Evolutionary conservation across 30 jellyfish, hydroid and myxozoan genomes (phyloP), one percentile per base, ranked within the genome.

Genomic region (Hydractinia symbiolongicarpus): DNA sequence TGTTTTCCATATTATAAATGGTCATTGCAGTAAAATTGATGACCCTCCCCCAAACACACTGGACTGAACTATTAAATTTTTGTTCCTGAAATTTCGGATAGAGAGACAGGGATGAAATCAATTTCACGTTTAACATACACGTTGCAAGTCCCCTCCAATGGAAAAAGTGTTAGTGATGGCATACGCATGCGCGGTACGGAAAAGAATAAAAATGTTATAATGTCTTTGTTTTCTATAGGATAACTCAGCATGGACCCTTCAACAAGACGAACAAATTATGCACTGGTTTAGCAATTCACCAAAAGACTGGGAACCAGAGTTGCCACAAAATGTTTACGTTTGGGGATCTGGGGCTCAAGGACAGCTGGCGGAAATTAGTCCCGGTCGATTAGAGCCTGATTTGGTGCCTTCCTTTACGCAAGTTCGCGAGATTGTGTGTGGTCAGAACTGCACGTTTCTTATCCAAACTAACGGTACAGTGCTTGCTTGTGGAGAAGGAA

Each of bases 341-440:
- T 91, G 98, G 98, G 98, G 98, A 7, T 82, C 93, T 8, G 96
- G 96, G 5, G 67, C 86, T 7, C 90, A 83, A 20, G 98, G 98
- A 5, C 95, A 91, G 80, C 90, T 91, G 4, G 84, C 95, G 4
- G 96, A 78, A 20, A 70, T 91, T 14, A 50, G 49, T 5, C 56
- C 54, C 20, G 96, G 96, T 17, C 21, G 83, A 21, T 64, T 83
- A 9, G 89, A 78, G 77, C 98, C 96, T 6, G 55, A 81, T 53
- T 73, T 74, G 9, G 90, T 85, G 50, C 60, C 89, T 7, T 58
- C 96, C 5, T 50, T 85, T 54, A 58, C 84, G 44, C 95, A 79
- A 78, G 96, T 86, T 64, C 86, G 96, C 20, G 91, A 86, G 54
- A 76, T 91, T 13, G 96, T 86, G 52, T 91, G 98, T 78, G 98